These are phyloP conservation scores for Tychaedon coryphoeus DNA, from an alignment of 2,113 vertebrate species.

Conservation along the genomic window DNA sequence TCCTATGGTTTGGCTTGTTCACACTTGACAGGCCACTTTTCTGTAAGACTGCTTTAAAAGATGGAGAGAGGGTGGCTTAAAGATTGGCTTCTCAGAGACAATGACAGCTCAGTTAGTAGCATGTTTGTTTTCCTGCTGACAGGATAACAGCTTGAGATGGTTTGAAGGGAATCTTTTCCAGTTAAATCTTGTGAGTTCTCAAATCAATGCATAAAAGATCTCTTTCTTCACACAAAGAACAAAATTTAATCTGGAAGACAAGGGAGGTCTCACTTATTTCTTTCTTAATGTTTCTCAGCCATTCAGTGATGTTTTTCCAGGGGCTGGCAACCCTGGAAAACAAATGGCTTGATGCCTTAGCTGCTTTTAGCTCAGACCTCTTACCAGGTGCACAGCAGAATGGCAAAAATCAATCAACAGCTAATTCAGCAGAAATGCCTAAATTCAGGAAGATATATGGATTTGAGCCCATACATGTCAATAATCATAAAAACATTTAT, in stretches of 20 bases:
- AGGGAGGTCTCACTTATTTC: not conserved
- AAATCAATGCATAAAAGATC: not conserved
- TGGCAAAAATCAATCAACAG: not conserved
- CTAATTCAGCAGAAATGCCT: constrained; percentile 5
- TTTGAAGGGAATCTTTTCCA: not conserved
- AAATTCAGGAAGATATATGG: not conserved
- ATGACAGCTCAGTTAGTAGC: not conserved
- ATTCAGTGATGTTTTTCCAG: not conserved
- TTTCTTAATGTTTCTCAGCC: not conserved
- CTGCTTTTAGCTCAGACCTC: not conserved
- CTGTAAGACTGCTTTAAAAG: not conserved
- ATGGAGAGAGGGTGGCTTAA: not conserved
- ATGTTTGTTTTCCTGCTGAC: not conserved
- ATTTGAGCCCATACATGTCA: not conserved
- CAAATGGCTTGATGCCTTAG: not conserved
- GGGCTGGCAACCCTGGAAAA: not conserved
- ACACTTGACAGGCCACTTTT: not conserved
- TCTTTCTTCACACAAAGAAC: not conserved
- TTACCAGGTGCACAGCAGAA: not conserved
- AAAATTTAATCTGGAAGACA: not conserved
- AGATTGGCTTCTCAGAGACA: not conserved
- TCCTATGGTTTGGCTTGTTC: not conserved
- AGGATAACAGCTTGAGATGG: not conserved
- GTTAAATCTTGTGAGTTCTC: not conserved
- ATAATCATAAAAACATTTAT: constrained; percentile 8